Conservation (phyloP, 2,888 invertebrate species). For the Drosophila acutilabella region DNA sequence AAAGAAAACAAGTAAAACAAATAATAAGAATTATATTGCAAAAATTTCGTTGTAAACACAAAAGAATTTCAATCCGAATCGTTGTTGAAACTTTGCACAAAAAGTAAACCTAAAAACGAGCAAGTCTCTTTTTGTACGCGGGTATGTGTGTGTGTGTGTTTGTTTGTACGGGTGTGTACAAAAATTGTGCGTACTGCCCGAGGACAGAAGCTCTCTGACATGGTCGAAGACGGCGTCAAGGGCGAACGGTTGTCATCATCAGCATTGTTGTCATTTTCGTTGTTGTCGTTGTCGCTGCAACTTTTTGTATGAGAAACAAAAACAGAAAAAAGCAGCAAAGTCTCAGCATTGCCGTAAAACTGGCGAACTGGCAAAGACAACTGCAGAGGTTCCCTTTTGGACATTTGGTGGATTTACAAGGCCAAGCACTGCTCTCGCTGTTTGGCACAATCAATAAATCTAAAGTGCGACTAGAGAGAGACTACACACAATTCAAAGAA, state of each 20-base stretch:
- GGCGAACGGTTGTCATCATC: constrained; percentile 64
- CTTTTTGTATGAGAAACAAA: constrained; percentile 44
- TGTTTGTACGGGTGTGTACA: not conserved
- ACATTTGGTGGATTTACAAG: constrained; percentile 35
- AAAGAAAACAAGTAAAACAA: constrained; percentile 12
- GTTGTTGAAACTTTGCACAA: constrained; percentile 60
- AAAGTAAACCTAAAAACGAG: constrained; percentile 36
- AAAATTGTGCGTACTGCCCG: constrained; percentile 58
- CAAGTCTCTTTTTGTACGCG: constrained; percentile 15
- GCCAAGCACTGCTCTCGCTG: constrained; percentile 18
- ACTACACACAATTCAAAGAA: constrained; percentile 26
- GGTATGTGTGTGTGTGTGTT: constrained; percentile 18
- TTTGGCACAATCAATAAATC: constrained; percentile 77
- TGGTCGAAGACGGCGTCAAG: constrained; percentile 33
- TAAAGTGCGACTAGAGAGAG: constrained; percentile 64
- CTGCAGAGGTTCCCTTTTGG: constrained; percentile 20
- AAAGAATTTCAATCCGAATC: constrained; percentile 76
- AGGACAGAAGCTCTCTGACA: constrained; percentile 38
- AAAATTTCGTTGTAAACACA: constrained; percentile 69
- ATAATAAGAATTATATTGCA: constrained; percentile 49
- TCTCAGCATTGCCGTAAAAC: constrained; percentile 33
- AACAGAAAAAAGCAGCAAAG: constrained; percentile 56
- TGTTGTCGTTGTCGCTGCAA: constrained; percentile 34
- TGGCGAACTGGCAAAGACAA: constrained; percentile 26
- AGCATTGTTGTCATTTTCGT: constrained; percentile 49